Base-by-base conservation (phyloP, 2,113 vertebrate genomes). In the Thunnus thynnus region DNA sequence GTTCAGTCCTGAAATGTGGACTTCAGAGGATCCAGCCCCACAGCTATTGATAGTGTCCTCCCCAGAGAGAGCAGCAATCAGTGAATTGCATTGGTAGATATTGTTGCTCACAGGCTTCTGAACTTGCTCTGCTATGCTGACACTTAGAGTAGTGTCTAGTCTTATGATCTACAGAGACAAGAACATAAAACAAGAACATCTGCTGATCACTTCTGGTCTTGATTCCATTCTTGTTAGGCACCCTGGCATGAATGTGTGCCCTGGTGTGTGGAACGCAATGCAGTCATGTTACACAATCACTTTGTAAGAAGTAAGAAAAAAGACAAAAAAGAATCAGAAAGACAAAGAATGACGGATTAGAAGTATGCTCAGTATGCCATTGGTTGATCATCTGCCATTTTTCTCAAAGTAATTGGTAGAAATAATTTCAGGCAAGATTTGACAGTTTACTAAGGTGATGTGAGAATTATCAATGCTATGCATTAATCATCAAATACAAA, bases 111-210 rank as follows among this genome's bases (percentile, higher is more conserved):
- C 14, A 78, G 30, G 36, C 63, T 69, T n/a, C 44, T 55, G 4
- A 48, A 65, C 14, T 36, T 65, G 56, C 69, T 69, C 56, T 52
- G 9, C 22, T 25, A 60, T 62, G 50, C 36, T 47, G 27, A 27
- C 69, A 48, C 64, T 77, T 69, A 20, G 55, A 76, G 8, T 14
- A 10, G 16, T 30, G 32, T 72, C 17, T 51, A 68, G 14, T 58
- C 76, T 68, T 36, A 12, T 72, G 62, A 69, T 76, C 56, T 72
- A 27, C 57, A 80, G 62, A 69, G 57, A 63, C 20, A 41, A 41
- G 27, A 78, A 46, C 58, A 77, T 73, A 20, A 78, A 75, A 69
- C 69, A 46, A 63, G 36, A 78, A 46, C 58, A 77, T 73, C 17
- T 73, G 52, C 63, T 81, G 47, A 74, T 74, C 32, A 13, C 25